A percentile compares a stretch with the other conserved stretches of the same genome.
Conservation (phyloP, 2,797 vertebrate genomes). For the Scarus forsteni region DNA sequence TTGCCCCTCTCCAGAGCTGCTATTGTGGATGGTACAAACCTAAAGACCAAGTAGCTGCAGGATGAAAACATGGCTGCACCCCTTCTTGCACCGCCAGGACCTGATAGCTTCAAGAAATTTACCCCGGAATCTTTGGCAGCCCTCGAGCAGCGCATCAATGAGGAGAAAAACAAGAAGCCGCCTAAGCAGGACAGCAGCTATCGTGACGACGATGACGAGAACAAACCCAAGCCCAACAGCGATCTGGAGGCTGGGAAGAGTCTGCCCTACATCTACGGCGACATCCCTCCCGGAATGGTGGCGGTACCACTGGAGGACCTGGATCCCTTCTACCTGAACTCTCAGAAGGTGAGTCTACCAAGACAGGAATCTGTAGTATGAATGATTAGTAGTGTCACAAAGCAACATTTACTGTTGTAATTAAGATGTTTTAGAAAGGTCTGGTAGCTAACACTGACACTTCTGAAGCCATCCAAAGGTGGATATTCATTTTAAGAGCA, state of each 20-base stretch:
- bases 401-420: background rate
- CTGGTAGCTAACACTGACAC: background rate
- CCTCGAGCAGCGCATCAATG: constrained; percentile 95
- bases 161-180: constrained; percentile 96
- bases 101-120: constrained; percentile 96
- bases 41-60: constrained; percentile 94
- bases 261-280: constrained; percentile 98
- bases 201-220: constrained; percentile 97
- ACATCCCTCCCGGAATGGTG: constrained; percentile 91
- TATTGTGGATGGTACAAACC: constrained; percentile 88
- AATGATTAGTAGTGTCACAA: background rate
- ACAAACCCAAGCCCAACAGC: constrained; percentile 95
- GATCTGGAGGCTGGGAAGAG: constrained; percentile 97
- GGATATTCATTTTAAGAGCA: too few relatives aligned
- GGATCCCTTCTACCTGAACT: constrained; percentile 96
- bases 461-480: background rate
- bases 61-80: constrained; percentile 99
- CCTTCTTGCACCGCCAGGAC: constrained; percentile 98
- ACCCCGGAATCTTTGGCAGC: constrained; percentile 93
- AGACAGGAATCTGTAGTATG: background rate
- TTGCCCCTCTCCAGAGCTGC: constrained; percentile 82
- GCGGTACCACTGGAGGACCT: constrained; percentile 97
- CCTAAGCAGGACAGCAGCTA: constrained; percentile 97
- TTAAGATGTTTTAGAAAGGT: constrained; percentile 32
- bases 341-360: constrained; percentile 92